Conservation (phyloP, 2,797 vertebrate genomes). For the Nannoperca obscura region DNA sequence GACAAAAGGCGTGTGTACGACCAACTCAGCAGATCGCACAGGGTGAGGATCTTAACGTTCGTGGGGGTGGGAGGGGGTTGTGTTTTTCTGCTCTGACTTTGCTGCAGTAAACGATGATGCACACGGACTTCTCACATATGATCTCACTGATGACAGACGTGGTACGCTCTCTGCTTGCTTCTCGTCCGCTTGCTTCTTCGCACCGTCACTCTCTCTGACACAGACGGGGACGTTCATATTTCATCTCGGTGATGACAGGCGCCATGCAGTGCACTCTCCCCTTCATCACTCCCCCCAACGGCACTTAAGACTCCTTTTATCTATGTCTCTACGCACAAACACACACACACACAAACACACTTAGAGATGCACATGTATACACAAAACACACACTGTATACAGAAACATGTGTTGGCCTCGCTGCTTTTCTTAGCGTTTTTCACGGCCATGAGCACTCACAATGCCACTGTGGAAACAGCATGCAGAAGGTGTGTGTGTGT, state of each 20-base stretch:
- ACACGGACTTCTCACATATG: constrained; percentile 16
- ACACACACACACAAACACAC: not conserved
- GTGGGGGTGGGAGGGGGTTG: constrained; percentile 8
- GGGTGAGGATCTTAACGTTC: constrained; percentile 1
- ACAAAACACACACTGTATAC: constrained; percentile 9
- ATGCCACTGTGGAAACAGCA: constrained; percentile 15
- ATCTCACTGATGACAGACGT: constrained; percentile 41
- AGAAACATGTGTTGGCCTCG: constrained; percentile 19
- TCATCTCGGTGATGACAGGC: constrained; percentile 44
- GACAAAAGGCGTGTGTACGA: constrained; percentile 28
- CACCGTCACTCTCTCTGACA: not conserved
- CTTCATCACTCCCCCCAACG: constrained; percentile 42
- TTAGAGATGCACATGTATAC: constrained; percentile 1
- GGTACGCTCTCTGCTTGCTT: not conserved
- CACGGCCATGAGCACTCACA: constrained; percentile 48
- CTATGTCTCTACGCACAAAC: constrained; percentile 31
- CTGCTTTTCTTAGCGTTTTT: constrained; percentile 34
- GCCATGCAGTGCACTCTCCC: constrained; percentile 27
- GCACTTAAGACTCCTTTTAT: constrained; percentile 52
- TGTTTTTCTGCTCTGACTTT: constrained; percentile 28
- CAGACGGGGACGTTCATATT: constrained; percentile 19
- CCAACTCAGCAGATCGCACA: constrained; percentile 34
- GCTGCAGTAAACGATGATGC: constrained; percentile 32
- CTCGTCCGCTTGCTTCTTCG: constrained; percentile 11
- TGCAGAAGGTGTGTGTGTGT: constrained; percentile 7